A percentile compares a stretch with the other conserved stretches of the same genome.
These are phyloP conservation scores for Mastomys coucha DNA, from an alignment of 2,113 vertebrate species.

Conservation along the genomic window DNA sequence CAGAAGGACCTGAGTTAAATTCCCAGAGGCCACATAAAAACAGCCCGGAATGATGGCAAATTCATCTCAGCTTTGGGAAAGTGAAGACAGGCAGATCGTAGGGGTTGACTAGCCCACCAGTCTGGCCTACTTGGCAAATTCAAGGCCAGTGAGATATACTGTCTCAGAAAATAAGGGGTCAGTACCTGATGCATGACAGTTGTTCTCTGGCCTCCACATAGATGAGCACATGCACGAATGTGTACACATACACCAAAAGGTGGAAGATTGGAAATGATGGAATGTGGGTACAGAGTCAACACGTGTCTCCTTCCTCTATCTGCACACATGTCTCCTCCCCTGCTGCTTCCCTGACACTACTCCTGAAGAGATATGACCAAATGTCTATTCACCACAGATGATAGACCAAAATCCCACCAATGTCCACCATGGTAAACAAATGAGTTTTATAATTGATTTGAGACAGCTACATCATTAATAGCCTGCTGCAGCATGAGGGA, in stretches of 20 bases:
- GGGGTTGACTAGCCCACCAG: no score
- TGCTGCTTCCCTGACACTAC: neutral
- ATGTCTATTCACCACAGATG: no score
- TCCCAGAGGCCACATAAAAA: neutral
- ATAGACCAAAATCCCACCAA: neutral
- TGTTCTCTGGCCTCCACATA: neutral
- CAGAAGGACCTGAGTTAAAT: neutral
- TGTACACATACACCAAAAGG: neutral
- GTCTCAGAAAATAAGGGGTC: neutral
- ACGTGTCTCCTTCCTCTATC: accelerated
- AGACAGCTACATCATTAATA: no score
- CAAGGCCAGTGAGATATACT: neutral
- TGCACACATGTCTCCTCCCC: no score
- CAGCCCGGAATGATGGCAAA: neutral
- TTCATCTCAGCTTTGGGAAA: neutral
- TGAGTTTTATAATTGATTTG: neutral
- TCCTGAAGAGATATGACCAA: neutral
- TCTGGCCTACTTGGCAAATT: neutral
- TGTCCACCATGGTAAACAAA: neutral
- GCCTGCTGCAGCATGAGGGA: accelerated
- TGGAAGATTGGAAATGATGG: neutral
- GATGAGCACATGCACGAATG: neutral
- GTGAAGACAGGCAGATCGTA: neutral
- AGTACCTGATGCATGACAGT: no score
- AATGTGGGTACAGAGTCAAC: neutral